Evolutionary conservation across 2,888 invertebrate genomes (phyloP).

Genomic region (Choristoneura rosaceana): DNA sequence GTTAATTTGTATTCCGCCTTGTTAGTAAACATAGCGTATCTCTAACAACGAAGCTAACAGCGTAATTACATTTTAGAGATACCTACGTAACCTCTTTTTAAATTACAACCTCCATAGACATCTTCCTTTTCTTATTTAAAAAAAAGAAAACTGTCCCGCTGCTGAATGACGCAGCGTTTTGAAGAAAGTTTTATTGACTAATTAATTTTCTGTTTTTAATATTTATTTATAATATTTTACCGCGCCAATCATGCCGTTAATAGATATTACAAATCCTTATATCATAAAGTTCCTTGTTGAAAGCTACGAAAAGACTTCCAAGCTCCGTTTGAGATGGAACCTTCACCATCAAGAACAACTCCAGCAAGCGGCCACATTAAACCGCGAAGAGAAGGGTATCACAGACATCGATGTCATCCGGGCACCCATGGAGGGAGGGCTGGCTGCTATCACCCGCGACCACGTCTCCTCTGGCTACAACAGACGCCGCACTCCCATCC

Average conservation of each 20-base stretch:
- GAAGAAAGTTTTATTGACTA: not conserved
- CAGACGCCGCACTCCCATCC: conserved; percentile 49
- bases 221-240: conserved; percentile 4
- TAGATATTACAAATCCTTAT: conserved; percentile 60
- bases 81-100: not conserved
- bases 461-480: conserved; percentile 49
- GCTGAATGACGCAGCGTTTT: not conserved
- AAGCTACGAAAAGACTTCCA: conserved; percentile 59
- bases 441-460: conserved; percentile 55
- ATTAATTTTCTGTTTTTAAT: not conserved
- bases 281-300: conserved; percentile 62
- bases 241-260: conserved; percentile 52
- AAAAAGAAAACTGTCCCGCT: not conserved
- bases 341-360: conserved; percentile 50
- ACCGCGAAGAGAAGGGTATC: conserved; percentile 55
- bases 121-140: not conserved
- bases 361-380: conserved; percentile 54
- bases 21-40: conserved; percentile 4
- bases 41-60: not conserved
- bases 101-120: not conserved
- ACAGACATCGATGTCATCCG: conserved; percentile 52
- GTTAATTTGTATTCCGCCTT: conserved; percentile 4
- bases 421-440: conserved; percentile 51
- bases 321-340: conserved; percentile 64
- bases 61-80: conserved; percentile 5